phyloP scores from a whole-genome alignment of 2,113 vertebrate species.

The Atlantisia rogersi region DNA sequence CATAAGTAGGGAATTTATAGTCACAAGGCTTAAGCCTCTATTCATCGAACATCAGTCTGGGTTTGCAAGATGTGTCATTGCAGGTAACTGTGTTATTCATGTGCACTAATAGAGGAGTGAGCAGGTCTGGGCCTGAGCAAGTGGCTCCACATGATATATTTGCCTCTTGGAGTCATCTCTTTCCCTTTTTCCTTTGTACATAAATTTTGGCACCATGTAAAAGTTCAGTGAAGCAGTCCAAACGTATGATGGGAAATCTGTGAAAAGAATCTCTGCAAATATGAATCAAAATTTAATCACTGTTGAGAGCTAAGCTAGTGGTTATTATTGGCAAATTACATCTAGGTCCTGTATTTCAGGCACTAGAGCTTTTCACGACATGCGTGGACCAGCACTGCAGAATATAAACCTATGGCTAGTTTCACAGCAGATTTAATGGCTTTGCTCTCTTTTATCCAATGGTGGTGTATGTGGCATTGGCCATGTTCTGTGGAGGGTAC shows the following conservation, averaged over 20 bases:
- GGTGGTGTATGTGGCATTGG: not conserved
- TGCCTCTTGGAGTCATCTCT: not conserved
- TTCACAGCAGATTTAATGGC: not conserved
- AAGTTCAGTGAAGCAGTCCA: not conserved
- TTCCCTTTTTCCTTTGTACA: not conserved
- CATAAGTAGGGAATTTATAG: not conserved
- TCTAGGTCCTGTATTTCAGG: not conserved
- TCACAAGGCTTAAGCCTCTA: not conserved
- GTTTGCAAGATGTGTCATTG: not conserved
- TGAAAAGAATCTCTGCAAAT: not conserved
- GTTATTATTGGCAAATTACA: not conserved
- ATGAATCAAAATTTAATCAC: not conserved
- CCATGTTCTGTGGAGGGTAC: no score
- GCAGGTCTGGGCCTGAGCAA: not conserved
- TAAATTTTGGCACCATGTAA: not conserved
- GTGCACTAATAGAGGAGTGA: not conserved
- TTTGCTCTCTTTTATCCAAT: not conserved
- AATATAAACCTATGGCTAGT: not conserved
- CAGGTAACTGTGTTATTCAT: not conserved
- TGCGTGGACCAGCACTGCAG: not conserved
- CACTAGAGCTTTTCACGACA: not conserved
- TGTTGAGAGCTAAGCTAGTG: not conserved
- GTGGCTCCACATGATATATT: not conserved
- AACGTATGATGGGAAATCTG: not conserved
- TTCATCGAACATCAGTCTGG: not conserved